Base-by-base conservation (phyloP, 2,888 invertebrate species). In the Diaperis boleti region DNA sequence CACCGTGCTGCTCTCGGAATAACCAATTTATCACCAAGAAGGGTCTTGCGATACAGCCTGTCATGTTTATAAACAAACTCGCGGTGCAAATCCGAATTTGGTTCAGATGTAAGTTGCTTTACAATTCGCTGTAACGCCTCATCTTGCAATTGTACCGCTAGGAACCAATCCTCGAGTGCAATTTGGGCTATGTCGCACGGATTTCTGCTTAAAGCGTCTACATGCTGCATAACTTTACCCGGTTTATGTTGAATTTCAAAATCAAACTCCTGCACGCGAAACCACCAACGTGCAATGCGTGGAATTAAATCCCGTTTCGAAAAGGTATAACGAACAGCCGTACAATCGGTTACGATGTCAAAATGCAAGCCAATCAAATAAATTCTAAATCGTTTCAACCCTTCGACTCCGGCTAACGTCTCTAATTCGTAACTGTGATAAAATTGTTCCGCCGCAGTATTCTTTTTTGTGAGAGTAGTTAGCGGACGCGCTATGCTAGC, bases 211-310 rank as follows among this genome's bases (percentile, higher is more conserved):
- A 74, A 22, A 0, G 72, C 67, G 45, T 72, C 73, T 4, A 68
- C 75, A 65, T 76, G 76, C 2, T 50, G 37, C 74, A 75, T 76
- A 33, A 59, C 59, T 1, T 49, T 56, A 0, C 73, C 74, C 1
- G 73, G 69, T 15, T 73, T 49, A 41, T 75, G 69, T 15, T 69
- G 50, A 0, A 76, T 63, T 2, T 29, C 52, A 31, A 73, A 75
- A 3, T 65, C 64, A 54, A 69, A 76, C 22, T 76, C 75, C 29
- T 70, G 72, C 1, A 72, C 52, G 11, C 14, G 42, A 4, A 75
- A 15, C 66, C 74, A 74, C 76, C 77, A 75, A 20, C 75, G 52
- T 3, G 67, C 72, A 7, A 66, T 52, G 17, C 65, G 59, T 7
- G 67, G 57, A 14, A 45, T 15, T 15, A 66, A 29, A 35, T 67